Evolutionary conservation across 2,797 vertebrate species (phyloP), one percentile per base, ranked within the genome.

Genomic region (Syncerus caffer): DNA sequence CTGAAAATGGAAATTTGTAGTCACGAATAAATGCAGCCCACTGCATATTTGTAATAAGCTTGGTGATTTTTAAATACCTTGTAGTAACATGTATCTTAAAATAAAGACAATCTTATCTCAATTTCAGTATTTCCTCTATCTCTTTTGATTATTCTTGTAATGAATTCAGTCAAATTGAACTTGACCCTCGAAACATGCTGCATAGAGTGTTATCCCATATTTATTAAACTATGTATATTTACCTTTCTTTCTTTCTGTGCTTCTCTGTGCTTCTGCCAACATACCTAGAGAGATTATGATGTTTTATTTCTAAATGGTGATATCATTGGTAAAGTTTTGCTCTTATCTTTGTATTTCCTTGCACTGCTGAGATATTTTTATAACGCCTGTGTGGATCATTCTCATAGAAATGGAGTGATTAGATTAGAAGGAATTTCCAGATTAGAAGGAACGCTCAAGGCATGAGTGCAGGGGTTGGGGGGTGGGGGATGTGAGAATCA

Each of bases 391-490:
- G 10, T 13, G 51, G 55, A 9, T 23, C 23, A 10, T 58, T 55
- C 55, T 55, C 67, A n/a, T 29, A 17, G 47, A 88, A 80, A 38
- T 4, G 38, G 1, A 25, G n/a, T 8, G 51, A n/a, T n/a, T 57
- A 16, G 58, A 23, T 31, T 21, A 62, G 60, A 62, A 62, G 29
- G 60, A 62, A 31, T 64, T 38, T 86, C 57, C 45, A 51, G 34
- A 25, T 55, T 38, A 31, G 5, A 62, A 23, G 25, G 50, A 51
- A 34, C 23, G 12, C 7, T 10, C 34, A 0, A n/a, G 31, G 10
- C 6, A 55, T 42, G 6, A 8, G 21, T 16, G 23, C 23, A 7
- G 38, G 34, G 34, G 12, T 42, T 0, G 12, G 3, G 67, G 12
- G 29, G 27, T 42, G 42, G 3, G 11, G 0, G 34, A 0, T 3